These are phyloP conservation scores for Strigops habroptila DNA, from an alignment of 2,113 vertebrate genomes.

Conservation along the genomic window DNA sequence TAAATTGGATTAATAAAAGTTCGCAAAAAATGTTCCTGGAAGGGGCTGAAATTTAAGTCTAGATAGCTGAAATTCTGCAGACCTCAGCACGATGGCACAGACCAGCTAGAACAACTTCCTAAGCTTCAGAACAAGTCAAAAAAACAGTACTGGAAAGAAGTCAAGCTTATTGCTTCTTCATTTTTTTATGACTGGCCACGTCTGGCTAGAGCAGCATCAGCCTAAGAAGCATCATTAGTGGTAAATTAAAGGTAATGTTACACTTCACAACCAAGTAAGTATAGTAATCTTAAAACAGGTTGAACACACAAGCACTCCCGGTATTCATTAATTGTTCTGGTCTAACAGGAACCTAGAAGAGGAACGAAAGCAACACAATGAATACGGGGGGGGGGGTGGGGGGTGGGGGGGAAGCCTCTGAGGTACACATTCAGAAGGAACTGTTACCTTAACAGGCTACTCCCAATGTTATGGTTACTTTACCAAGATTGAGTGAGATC, in stretches of 20 bases:
- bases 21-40: background rate
- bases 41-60: background rate
- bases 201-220: background rate
- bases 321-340: background rate
- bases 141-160: background rate
- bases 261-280: background rate
- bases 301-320: background rate
- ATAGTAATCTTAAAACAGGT: background rate
- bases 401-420: background rate
- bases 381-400: too few species aligned
- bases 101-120: background rate
- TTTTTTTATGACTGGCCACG: background rate
- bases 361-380: background rate
- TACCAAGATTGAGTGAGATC: background rate
- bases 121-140: background rate
- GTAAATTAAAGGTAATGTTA: background rate
- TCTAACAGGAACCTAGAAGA: background rate
- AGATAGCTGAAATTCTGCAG: background rate
- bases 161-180: background rate
- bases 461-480: background rate
- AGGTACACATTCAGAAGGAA: background rate
- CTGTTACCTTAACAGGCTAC: background rate
- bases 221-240: background rate
- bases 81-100: background rate
- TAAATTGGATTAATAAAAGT: background rate